Evolutionary conservation across 2,113 vertebrate species (phyloP), one percentile per base, ranked within the genome.

Genomic region (Eurypyga helias): DNA sequence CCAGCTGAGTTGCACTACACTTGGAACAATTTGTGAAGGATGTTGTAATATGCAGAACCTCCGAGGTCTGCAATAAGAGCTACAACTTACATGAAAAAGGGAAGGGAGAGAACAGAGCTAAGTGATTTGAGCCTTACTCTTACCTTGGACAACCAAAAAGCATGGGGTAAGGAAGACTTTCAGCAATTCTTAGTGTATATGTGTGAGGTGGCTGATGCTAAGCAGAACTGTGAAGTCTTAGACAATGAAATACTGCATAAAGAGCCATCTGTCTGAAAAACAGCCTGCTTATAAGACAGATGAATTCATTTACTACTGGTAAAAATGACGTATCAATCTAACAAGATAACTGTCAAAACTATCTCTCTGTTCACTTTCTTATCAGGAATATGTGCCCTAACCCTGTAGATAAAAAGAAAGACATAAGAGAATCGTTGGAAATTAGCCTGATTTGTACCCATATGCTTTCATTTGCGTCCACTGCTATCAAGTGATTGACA

Each of bases 401-500:
- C 87, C 76, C 57, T 70, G 86, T 41, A 67, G 78, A 92, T 90
- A 70, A 93, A 87, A 97, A 89, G 69, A 87, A 65, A 89, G 51
- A 78, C 64, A 26, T 83, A 80, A 88, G 86, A 93, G 83, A 86
- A 64, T 75, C 65, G 88, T 52, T 90, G 84, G 97, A 98, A 98
- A 98, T 98, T 83, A 98, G 96, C 95, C 96, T 96, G 91, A 96
- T 98, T 98, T 98, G 96, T 97, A 97, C 96, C 96, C 96, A 97
- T 97, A 97, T 98, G 91, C 38, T 95, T 94, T 93, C 88, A 93
- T 94, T 97, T 94, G 89, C 9, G 70, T 95, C 90, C 78, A 78
- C 94, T 95, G 84, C 76, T 87, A 95, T 96, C 46, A 95, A 95
- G 85, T 97, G 98, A 98, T 98, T 98, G 98, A 98, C 98, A 98